Conservation (phyloP, 1,140 invertebrate species). For the Geopemphigus sp. region DNA sequence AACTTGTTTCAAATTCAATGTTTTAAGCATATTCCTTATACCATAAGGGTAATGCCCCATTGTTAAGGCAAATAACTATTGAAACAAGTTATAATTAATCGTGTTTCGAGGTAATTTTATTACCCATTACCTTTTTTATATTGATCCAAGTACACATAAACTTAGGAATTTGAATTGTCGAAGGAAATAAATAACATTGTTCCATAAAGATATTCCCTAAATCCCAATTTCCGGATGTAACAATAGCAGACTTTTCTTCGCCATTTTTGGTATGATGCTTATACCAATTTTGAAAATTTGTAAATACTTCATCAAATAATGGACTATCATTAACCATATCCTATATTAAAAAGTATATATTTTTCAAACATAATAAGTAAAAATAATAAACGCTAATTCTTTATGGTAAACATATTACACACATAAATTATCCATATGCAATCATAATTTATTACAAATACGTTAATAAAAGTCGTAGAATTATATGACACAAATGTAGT, state of each 20-base stretch:
- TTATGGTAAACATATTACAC: no score
- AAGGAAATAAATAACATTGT: slow-evolving; percentile 39
- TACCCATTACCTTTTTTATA: slow-evolving; percentile 24
- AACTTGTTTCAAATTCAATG: slow-evolving; percentile 34
- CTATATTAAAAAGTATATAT: background rate
- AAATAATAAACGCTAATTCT: no score
- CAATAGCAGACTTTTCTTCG: slow-evolving; percentile 26
- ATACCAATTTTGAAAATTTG: slow-evolving; percentile 24
- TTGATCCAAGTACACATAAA: slow-evolving; percentile 41
- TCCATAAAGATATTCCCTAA: slow-evolving; percentile 15
- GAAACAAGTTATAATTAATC: background rate
- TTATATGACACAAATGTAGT: no score
- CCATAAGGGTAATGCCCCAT: slow-evolving; percentile 46
- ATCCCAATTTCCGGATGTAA: slow-evolving; percentile 41
- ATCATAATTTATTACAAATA: no score
- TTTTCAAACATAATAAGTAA: no score
- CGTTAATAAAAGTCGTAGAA: no score
- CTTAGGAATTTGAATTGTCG: slow-evolving; percentile 10
- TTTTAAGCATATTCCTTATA: slow-evolving; percentile 46
- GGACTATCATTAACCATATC: slow-evolving; percentile 5
- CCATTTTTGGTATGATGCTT: background rate
- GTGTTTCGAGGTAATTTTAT: background rate
- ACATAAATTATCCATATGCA: no score
- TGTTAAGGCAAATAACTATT: slow-evolving; percentile 40
- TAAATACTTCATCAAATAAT: slow-evolving; percentile 28